Conservation (phyloP, 2,113 vertebrate genomes). For the Phasianus colchicus region DNA sequence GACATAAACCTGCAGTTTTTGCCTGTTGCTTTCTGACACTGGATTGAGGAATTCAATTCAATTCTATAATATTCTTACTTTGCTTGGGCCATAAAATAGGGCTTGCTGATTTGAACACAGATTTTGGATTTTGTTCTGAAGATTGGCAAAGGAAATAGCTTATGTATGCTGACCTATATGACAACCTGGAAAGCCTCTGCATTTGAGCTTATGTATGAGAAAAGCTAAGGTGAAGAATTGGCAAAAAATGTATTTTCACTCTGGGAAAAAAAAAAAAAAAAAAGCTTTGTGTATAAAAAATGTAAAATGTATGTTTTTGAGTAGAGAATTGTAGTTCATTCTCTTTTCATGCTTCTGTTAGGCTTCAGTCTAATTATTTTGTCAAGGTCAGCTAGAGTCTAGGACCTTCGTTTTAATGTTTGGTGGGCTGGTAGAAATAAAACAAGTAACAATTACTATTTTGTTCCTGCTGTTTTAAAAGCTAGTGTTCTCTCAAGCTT, state of each 20-base stretch:
- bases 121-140: conserved; percentile 25
- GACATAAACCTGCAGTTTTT: not conserved
- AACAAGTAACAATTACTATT: not conserved
- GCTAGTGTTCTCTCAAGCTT: not conserved
- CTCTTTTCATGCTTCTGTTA: not conserved
- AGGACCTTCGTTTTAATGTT: not conserved
- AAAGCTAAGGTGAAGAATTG: not conserved
- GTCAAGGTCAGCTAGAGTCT: not conserved
- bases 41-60: not conserved
- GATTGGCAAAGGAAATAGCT: not conserved
- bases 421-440: not conserved
- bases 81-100: not conserved
- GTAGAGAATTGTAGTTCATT: not conserved
- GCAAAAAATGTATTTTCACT: conserved; percentile 9
- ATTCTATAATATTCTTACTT: not conserved
- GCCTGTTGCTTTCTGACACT: not conserved
- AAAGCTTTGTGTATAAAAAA: not conserved
- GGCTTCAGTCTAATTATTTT: not conserved
- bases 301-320: not conserved
- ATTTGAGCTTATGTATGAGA: conserved; percentile 8
- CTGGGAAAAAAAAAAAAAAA: not conserved
- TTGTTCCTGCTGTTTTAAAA: not conserved
- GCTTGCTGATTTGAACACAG: conserved; percentile 10
- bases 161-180: not conserved
- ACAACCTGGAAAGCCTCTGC: not conserved